phyloP scores from a whole-genome alignment of 2,888 invertebrate genomes.

The Drosophila monieri region DNA sequence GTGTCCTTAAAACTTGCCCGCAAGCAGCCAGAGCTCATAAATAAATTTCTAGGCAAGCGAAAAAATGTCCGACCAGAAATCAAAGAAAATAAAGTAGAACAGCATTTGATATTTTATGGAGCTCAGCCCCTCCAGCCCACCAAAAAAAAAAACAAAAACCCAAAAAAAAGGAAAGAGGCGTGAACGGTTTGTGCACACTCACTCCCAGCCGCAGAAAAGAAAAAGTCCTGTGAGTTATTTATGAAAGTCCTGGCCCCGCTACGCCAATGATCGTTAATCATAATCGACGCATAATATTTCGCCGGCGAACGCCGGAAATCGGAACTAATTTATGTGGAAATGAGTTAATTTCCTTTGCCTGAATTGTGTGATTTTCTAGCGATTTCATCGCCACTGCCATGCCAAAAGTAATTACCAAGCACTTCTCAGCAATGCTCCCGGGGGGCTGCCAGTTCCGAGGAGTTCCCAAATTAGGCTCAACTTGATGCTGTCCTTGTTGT shows the following conservation, averaged over 20 bases:
- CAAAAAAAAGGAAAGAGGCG: conserved; percentile 12
- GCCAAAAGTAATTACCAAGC: conserved; percentile 62
- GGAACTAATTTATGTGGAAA: conserved; percentile 81
- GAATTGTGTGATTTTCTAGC: conserved; percentile 73
- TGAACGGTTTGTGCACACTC: conserved; percentile 55
- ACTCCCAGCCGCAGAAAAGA: conserved; percentile 22
- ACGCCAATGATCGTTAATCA: conserved; percentile 79
- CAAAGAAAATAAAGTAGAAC: conserved; percentile 17
- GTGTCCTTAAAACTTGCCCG: conserved; percentile 64
- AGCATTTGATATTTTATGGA: conserved; percentile 34
- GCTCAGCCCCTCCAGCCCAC: conserved; percentile 6
- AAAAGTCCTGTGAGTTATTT: conserved; percentile 41
- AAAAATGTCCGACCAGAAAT: conserved; percentile 23
- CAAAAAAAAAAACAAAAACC: conserved; percentile 7
- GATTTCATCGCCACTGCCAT: conserved; percentile 65
- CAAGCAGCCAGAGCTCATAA: conserved; percentile 60
- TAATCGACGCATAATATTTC: conserved; percentile 79
- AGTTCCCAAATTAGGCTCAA: conserved; percentile 44
- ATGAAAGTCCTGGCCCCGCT: conserved; percentile 37
- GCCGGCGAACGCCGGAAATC: conserved; percentile 53
- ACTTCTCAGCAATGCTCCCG: conserved; percentile 48
- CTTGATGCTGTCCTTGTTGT: conserved; percentile 10
- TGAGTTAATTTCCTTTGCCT: conserved; percentile 80
- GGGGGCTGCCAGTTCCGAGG: conserved; percentile 2
- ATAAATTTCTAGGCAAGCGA: conserved; percentile 58